Conservation (phyloP, 2,797 vertebrate genomes). For the Iguana delicatissima region DNA sequence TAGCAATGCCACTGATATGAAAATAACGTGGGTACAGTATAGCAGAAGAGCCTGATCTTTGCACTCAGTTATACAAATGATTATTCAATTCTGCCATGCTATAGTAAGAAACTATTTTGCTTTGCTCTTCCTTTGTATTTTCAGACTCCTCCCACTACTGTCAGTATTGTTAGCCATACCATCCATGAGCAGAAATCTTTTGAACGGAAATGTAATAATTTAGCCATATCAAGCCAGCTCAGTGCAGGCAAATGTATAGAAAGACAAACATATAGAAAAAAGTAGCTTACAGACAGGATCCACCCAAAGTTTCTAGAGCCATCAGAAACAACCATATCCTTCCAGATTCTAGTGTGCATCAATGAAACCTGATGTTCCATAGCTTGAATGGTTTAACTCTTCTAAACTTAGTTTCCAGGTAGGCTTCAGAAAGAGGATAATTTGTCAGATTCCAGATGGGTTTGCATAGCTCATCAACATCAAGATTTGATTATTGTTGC, state of each 20-base stretch:
- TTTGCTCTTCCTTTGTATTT: background rate
- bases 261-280: background rate
- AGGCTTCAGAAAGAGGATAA: background rate
- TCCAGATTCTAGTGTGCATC: background rate
- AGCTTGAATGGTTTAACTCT: background rate
- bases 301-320: background rate
- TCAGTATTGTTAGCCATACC: background rate
- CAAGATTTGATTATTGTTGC: background rate
- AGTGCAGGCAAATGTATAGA: background rate
- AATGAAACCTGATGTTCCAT: background rate
- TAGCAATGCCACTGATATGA: background rate
- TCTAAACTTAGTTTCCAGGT: background rate
- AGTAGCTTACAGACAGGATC: background rate
- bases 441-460: background rate
- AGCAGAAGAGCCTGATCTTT: background rate
- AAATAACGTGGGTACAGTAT: background rate
- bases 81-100: background rate
- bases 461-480: background rate
- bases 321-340: background rate
- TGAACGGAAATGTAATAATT: background rate
- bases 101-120: background rate
- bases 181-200: background rate
- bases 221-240: background rate
- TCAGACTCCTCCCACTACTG: background rate
- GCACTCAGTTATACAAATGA: background rate